Evolutionary conservation across 2,888 invertebrate species (phyloP).

Genomic region (Orthonevra nobilis): DNA sequence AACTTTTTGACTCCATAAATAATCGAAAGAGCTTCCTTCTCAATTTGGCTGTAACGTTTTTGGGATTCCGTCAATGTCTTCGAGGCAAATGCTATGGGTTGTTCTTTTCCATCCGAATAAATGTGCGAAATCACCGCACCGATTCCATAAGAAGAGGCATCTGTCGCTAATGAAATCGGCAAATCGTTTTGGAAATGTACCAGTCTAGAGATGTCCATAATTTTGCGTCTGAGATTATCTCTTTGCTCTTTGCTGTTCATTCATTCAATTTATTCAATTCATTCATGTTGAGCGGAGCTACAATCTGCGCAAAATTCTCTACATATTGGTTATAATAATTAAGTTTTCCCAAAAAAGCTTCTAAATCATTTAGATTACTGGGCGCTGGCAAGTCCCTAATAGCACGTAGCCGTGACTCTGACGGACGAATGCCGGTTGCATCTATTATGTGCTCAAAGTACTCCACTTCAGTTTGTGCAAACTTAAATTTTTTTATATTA

Average conservation of each 20-base stretch:
- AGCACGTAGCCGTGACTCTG: slow-evolving; percentile 30
- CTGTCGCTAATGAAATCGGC: slow-evolving; percentile 43
- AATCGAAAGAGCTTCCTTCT: slow-evolving; percentile 30
- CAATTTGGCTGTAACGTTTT: slow-evolving; percentile 43
- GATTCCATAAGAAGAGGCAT: slow-evolving; percentile 35
- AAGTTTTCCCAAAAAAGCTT: slow-evolving; percentile 56
- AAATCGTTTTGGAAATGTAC: slow-evolving; percentile 33
- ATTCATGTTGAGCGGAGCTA: slow-evolving; percentile 47
- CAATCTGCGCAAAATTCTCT: slow-evolving; percentile 46
- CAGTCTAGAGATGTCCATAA: too few species aligned
- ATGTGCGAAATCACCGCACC: slow-evolving; percentile 41
- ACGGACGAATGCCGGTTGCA: slow-evolving; percentile 28
- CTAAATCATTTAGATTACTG: slow-evolving; percentile 1
- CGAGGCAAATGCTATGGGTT: slow-evolving; percentile 45
- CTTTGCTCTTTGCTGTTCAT: slow-evolving; percentile 20
- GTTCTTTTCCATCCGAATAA: slow-evolving; percentile 43
- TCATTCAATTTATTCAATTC: slow-evolving; percentile 30
- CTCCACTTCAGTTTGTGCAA: slow-evolving; percentile 45
- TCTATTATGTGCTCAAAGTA: slow-evolving; percentile 61
- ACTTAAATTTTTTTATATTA: slow-evolving; percentile 34
- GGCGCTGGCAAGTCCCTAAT: slow-evolving; percentile 34
- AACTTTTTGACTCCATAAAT: slow-evolving; percentile 36
- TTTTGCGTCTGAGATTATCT: background rate
- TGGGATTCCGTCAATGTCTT: slow-evolving; percentile 50
- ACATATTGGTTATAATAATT: slow-evolving; percentile 63